A percentile compares a stretch with the other conserved stretches of the same genome.
These are phyloP conservation scores for Hormaphis cornu DNA, from an alignment of 1,140 invertebrate genomes.

Conservation along the genomic window DNA sequence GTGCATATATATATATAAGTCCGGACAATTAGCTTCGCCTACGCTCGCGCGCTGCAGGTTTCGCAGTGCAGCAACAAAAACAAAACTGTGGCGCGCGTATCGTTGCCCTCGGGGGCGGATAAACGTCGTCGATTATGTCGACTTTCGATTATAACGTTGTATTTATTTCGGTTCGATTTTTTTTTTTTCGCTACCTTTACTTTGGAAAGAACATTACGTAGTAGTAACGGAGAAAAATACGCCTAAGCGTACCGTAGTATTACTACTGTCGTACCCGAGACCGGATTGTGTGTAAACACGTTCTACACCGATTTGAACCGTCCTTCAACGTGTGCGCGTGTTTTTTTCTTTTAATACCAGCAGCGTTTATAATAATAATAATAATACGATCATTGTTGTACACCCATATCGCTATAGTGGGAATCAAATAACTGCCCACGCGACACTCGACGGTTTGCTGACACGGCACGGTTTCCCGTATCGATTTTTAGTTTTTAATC, in stretches of 20 bases:
- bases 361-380: too few species aligned
- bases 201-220: neutral
- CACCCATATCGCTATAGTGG: neutral
- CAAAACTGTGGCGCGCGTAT: too few species aligned
- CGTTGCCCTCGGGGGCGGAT: constrained; percentile 7
- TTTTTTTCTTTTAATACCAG: too few species aligned
- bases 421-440: constrained; percentile 7
- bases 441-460: neutral
- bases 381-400: too few species aligned
- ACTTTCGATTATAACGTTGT: neutral
- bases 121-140: constrained; percentile 19
- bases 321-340: neutral
- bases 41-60: too few species aligned
- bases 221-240: too few species aligned
- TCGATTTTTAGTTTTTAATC: too few species aligned
- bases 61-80: too few species aligned
- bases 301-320: neutral
- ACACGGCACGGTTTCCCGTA: neutral
- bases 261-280: neutral
- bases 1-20: too few species aligned
- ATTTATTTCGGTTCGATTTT: neutral
- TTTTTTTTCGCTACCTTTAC: neutral
- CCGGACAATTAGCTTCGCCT: constrained; percentile 24
- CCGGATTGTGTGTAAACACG: constrained; percentile 21
- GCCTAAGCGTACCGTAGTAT: too few species aligned